These are phyloP conservation scores for Umimayanthus chanpuru DNA, from an alignment of 92 coral and sea anemone genomes.

Conservation along the genomic window DNA sequence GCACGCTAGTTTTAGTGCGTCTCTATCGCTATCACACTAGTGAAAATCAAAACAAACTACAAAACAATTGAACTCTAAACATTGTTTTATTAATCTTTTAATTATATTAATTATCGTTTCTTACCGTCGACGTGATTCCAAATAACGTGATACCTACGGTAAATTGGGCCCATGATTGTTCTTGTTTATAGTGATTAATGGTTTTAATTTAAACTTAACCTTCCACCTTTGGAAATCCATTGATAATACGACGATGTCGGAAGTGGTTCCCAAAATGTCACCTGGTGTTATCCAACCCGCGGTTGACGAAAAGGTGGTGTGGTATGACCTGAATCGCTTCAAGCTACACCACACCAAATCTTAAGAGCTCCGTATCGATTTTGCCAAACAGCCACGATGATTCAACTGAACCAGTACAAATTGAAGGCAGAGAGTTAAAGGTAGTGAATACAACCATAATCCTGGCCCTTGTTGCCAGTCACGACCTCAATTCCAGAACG, in stretches of 20 bases:
- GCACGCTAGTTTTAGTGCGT: too few relatives aligned
- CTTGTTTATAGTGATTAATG: constrained; percentile 9
- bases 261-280: background rate
- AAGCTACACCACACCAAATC: constrained; percentile 6
- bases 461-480: background rate
- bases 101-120: too few relatives aligned
- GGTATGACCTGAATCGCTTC: too few relatives aligned
- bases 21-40: too few relatives aligned
- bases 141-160: background rate
- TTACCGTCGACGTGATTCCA: too few relatives aligned
- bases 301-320: too few relatives aligned
- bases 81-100: too few relatives aligned
- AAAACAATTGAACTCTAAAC: too few relatives aligned
- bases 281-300: too few relatives aligned
- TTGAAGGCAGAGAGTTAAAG: background rate
- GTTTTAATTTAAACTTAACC: constrained; percentile 1
- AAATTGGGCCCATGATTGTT: background rate
- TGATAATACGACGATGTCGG: constrained; percentile 3
- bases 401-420: constrained; percentile 1
- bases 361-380: background rate
- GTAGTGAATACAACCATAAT: too few relatives aligned
- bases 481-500: background rate
- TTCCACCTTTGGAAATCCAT: constrained; percentile 23
- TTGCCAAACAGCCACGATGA: background rate
- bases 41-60: too few relatives aligned